Evolutionary conservation across 2,888 invertebrate species (phyloP), one percentile per base, ranked within the genome.

Genomic region (Tortricodes alternella): DNA sequence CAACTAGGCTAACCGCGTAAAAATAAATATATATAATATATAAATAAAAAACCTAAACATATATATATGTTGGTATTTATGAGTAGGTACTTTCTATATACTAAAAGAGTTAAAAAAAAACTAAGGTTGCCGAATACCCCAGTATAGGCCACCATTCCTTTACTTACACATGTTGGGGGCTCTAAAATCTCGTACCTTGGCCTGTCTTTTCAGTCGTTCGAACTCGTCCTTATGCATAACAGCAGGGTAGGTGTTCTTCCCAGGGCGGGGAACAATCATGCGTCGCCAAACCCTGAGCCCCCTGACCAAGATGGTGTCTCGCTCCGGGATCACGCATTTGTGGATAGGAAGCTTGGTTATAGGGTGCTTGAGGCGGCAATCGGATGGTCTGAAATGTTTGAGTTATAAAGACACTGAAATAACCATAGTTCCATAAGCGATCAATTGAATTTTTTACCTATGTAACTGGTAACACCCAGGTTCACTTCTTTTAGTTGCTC

Each of bases 151-250:
- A 24, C 7, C n/a, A n/a, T n/a, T n/a, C n/a, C 9, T 24, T 8
- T 24, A 24, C 9, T n/a, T 27, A n/a, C 27, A n/a, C n/a, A n/a
- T 27, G 27, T 5, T 29, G 4, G n/a, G 29, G n/a, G n/a, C n/a
- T n/a, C n/a, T n/a, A n/a, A n/a, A n/a, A n/a, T n/a, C 3, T 1
- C n/a, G 7, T 69, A 93, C 92, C 76, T 84, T 91, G 0, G 94
- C 92, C 60, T 93, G 92, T 35, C 89, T 83, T 70, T 92, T 89
- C 2, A 95, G 73, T 24, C 93, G 79, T 1, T 93, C 85, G 59
- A 92, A 93, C 61, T 96, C 94, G 0, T 83, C 78, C 53, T 88
- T 90, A 0, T 92, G 91, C 74, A 94, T 89, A 32, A 94, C 80
- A 2, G 92, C 93, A 0, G 94, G 93, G 63, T 92, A 91, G 53